Base-by-base conservation (phyloP, 2,797 vertebrate genomes). In the Pitangus sulphuratus region DNA sequence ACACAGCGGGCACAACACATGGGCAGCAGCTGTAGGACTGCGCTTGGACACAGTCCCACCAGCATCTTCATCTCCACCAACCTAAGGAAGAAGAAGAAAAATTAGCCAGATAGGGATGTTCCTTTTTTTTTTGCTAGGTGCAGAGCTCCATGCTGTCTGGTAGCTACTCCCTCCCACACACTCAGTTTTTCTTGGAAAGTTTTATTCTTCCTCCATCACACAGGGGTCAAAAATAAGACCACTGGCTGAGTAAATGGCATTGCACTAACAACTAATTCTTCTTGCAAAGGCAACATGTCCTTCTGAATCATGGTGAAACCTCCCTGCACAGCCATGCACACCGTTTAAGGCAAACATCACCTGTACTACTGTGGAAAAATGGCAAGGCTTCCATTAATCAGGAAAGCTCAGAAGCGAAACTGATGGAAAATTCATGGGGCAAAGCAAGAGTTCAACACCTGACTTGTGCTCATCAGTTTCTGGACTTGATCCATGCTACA, bases 1-100 rank as follows among this genome's bases (percentile, higher is more conserved):
- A 91, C 99, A 99, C 39, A 99, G 97, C 1, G 99, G 99, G 95
- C 99, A 99, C 10, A 97, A 97, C 47, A 99, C 94, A 5, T 0
- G 1, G 53, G 76, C 86, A 79, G 68, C 79, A 76, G 93, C 81
- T 76, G 69, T 22, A 82, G 84, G 94, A 47, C 64, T 61, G 93
- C 58, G 17, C 64, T 89, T 56, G 39, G 89, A 47, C 71, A 70
- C 45, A 71, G 87, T 40, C 72, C 91, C 91, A 84, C 69, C 86
- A 81, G 61, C 61, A 57, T 95, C 94, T 93, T 96, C 95, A 51
- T 74, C 94, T 51, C 79, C 95, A 94, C 40, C 96, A 96, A 93
- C 95, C 98, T 98, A 84, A 90, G 62, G 76, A 89, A 94, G 65
- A 65, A 77, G 28, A 84, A 88, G 61, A 42, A 89, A 35, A 88